A percentile compares a stretch with the other conserved stretches of the same genome.
Evolutionary conservation across 2,797 vertebrate genomes (phyloP).

Genomic region (Graptemys geographica): DNA sequence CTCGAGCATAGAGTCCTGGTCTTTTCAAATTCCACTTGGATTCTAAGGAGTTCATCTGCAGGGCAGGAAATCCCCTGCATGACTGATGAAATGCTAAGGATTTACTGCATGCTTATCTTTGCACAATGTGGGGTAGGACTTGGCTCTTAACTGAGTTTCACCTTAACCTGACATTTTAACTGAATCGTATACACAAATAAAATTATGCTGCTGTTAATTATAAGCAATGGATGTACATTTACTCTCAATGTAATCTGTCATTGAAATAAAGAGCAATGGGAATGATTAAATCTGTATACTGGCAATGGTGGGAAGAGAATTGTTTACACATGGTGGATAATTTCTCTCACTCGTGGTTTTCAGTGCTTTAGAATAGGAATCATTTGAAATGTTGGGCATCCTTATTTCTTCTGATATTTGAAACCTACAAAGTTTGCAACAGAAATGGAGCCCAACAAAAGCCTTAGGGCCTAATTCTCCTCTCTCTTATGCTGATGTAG

Average conservation of each 20-base stretch:
- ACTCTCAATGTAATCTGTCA: neutral
- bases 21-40: neutral
- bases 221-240: neutral
- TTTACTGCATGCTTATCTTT: neutral
- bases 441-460: neutral
- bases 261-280: neutral
- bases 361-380: neutral
- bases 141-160: neutral
- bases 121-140: neutral
- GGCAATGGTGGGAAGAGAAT: neutral
- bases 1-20: neutral
- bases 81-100: neutral
- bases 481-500: neutral
- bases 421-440: neutral
- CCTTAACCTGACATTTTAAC: conserved; percentile 33
- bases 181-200: conserved; percentile 39
- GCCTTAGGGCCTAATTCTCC: neutral
- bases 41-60: neutral
- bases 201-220: conserved; percentile 1
- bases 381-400: neutral
- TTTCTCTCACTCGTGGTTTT: neutral
- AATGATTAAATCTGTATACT: neutral
- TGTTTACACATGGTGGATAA: neutral
- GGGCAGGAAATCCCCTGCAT: neutral
- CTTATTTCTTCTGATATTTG: neutral